These are phyloP conservation scores for Falco rusticolus DNA, from an alignment of 2,797 vertebrate genomes.

Conservation along the genomic window DNA sequence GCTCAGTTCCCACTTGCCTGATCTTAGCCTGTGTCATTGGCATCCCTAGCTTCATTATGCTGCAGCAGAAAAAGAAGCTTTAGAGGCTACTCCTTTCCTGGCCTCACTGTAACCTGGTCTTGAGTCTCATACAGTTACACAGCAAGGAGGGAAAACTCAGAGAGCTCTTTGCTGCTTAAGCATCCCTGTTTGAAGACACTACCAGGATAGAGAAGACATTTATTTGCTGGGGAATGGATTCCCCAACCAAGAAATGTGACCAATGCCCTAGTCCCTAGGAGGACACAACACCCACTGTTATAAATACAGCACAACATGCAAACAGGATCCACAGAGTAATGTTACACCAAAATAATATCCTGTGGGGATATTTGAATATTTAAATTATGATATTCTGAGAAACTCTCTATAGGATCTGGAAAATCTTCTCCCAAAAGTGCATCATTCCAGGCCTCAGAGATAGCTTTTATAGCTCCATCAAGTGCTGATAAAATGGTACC, in stretches of 20 bases:
- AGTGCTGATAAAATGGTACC: not conserved
- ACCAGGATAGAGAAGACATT: fast-evolving
- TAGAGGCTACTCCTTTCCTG: not conserved
- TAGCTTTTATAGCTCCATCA: not conserved
- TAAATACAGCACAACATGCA: not conserved
- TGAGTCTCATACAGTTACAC: not conserved
- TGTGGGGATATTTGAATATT: not conserved
- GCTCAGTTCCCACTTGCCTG: not conserved
- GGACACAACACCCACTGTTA: not conserved
- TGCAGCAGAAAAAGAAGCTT: not conserved
- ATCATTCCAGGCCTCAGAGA: not conserved
- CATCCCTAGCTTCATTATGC: not conserved
- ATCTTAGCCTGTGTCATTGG: not conserved
- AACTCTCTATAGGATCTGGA: not conserved
- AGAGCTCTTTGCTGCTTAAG: not conserved
- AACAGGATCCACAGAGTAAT: not conserved
- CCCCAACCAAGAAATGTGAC: not conserved
- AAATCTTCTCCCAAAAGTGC: not conserved
- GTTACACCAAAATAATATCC: not conserved
- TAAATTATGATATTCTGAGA: not conserved
- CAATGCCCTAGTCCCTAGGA: not conserved
- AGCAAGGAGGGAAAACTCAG: not conserved
- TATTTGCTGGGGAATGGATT: not conserved
- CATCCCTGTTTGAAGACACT: not conserved
- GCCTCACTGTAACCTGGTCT: not conserved